A percentile compares a stretch with the other conserved stretches of the same genome.
phyloP scores from a whole-genome alignment of 1,140 invertebrate species.

The Maniola jurtina region DNA sequence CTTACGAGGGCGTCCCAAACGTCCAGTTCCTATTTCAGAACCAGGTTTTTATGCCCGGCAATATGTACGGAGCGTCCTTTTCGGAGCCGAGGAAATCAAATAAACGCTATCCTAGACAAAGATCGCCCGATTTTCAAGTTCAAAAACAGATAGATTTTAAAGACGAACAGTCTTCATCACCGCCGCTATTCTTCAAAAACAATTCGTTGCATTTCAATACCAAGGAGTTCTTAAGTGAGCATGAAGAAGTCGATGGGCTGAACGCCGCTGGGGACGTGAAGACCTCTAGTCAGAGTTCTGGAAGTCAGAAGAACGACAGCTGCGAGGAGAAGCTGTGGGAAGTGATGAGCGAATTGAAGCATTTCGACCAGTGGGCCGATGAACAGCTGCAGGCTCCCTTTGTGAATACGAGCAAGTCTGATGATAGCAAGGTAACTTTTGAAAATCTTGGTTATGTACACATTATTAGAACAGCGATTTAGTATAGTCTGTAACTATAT shows the following conservation, averaged over 20 bases:
- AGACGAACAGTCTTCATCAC: conserved; percentile 52
- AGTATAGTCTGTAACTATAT: too few species aligned
- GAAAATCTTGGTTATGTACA: neutral
- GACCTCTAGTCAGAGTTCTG: conserved; percentile 44
- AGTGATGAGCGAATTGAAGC: conserved; percentile 68
- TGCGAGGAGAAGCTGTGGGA: conserved; percentile 61
- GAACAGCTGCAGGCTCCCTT: conserved; percentile 58
- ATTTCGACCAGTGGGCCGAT: conserved; percentile 68
- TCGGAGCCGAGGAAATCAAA: conserved; percentile 54
- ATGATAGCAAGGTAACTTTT: conserved; percentile 59
- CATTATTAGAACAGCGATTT: too few species aligned
- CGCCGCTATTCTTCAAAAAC: conserved; percentile 65
- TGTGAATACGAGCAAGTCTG: conserved; percentile 48
- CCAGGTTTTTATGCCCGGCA: conserved; percentile 72
- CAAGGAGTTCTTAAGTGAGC: conserved; percentile 50
- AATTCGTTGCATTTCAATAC: conserved; percentile 62
- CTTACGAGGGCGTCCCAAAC: conserved; percentile 54
- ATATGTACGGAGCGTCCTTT: conserved; percentile 48
- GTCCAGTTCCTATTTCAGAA: conserved; percentile 76
- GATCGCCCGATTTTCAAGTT: conserved; percentile 50
- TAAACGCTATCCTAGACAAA: conserved; percentile 31
- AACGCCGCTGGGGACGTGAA: conserved; percentile 38
- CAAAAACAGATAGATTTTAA: conserved; percentile 66
- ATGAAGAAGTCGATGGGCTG: conserved; percentile 53
- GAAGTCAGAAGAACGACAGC: conserved; percentile 41